A percentile compares a stretch with the other conserved stretches of the same genome.
Evolutionary conservation across 2,113 vertebrate genomes (phyloP).

Genomic region (Gasterosteus nipponicus): DNA sequence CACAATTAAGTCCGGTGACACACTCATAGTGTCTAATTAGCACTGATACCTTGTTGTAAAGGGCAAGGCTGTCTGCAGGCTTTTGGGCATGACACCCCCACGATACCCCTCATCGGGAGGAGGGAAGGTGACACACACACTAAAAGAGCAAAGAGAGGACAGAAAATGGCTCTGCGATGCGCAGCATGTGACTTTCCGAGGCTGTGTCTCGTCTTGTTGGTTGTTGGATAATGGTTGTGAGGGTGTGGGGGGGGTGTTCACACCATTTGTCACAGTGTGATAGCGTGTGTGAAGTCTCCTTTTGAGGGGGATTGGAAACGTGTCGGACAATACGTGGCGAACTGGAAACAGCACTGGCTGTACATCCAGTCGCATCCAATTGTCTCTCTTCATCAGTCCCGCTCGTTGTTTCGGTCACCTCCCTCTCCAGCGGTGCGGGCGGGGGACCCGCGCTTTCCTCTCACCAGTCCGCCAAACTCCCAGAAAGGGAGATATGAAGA

Average conservation of each 20-base stretch:
- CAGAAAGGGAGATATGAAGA: slow-evolving; percentile 30
- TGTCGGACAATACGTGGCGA: slow-evolving; percentile 1
- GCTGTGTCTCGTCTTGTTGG: slow-evolving; percentile 11
- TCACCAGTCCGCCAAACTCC: slow-evolving; percentile 20
- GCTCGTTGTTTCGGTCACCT: neutral
- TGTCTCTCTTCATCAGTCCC: neutral
- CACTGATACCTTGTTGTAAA: slow-evolving; percentile 57
- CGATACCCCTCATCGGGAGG: slow-evolving; percentile 51
- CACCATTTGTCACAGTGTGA: slow-evolving; percentile 7
- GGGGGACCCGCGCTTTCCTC: neutral
- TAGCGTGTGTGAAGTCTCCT: slow-evolving; percentile 20
- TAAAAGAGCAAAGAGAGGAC: neutral
- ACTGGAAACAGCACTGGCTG: neutral
- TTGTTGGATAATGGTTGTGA: slow-evolving; percentile 1
- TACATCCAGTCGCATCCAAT: neutral
- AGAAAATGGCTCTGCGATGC: slow-evolving; percentile 7
- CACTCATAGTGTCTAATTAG: slow-evolving; percentile 72
- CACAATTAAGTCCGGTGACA: slow-evolving; percentile 49
- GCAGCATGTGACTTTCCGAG: neutral
- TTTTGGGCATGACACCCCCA: slow-evolving; percentile 59
- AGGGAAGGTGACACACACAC: slow-evolving; percentile 14
- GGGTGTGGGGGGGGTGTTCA: neutral
- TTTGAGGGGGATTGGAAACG: neutral
- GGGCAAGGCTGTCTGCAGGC: slow-evolving; percentile 71
- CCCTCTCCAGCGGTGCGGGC: neutral